Base-by-base conservation (phyloP, 1,140 invertebrate genomes). In the Zaprionus lachaisei region DNA sequence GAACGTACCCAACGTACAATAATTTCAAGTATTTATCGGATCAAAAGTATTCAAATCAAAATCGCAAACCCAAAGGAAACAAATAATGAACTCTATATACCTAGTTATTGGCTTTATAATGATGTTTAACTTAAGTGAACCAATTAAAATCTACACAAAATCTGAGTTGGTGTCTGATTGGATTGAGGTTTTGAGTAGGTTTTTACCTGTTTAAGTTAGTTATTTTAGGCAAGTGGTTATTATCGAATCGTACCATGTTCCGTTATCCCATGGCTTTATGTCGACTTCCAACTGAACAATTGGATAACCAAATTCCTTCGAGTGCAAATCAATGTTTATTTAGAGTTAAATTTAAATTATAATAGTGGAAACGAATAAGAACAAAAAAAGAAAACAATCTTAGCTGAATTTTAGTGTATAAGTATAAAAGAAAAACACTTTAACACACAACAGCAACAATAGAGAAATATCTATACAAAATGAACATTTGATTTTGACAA, bases 31-130 rank as follows among this genome's bases (percentile, higher is more conserved):
- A 79, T 76, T 79, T 58, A 75, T 57, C 71, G 80, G 73, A 87
- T 87, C 84, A 87, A 87, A 87, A 87, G 38, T 81, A 89, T 81
- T 82, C 4, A 20, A 90, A 90, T 90, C 85, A 90, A 90, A 82
- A 74, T 17, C n/a, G 41, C 41, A 24, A 66, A 26, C 22, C 41
- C 58, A 11, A 55, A 80, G 28, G 44, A 49, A 34, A 49, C 12
- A 68, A 51, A 55, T 34, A 41, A 24, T 44, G 41, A 51, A 34
- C 28, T 57, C 47, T 56, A 34, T 17, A 71, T 64, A 47, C 34
- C 55, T 64, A 22, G 1, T 2, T 22, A 74, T 77, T 77, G 38
- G 73, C 64, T 76, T 76, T 54, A 38, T 47, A 64, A 67, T 83
- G 73, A 63, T 83, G 73, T 84, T 83, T 77, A 84, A 65, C 62